phyloP scores from a whole-genome alignment of 2,888 invertebrate genomes.

The Cotesia congregata region DNA sequence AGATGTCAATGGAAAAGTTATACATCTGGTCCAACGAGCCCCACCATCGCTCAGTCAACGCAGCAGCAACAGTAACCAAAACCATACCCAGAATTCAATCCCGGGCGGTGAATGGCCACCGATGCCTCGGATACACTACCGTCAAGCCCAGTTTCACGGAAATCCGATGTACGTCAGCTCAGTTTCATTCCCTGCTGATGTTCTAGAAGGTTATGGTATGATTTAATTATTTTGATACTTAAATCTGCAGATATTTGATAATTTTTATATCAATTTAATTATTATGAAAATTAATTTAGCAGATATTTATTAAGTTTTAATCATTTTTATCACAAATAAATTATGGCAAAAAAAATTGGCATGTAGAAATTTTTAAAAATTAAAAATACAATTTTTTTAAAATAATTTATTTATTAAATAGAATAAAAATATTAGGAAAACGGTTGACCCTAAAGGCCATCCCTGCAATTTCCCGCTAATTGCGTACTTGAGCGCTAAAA shows the following conservation, averaged over 20 bases:
- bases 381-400: no score
- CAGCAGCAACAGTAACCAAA: slow-evolving; percentile 66
- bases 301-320: no score
- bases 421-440: no score
- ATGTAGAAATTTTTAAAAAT: no score
- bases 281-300: no score
- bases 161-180: slow-evolving; percentile 75
- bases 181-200: slow-evolving; percentile 74
- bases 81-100: slow-evolving; percentile 63
- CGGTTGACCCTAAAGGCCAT: no score
- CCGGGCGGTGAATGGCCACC: slow-evolving; percentile 56
- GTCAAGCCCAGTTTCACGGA: slow-evolving; percentile 61
- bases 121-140: slow-evolving; percentile 38
- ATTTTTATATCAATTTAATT: no score
- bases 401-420: no score
- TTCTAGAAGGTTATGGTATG: slow-evolving; percentile 60
- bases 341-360: no score
- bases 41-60: slow-evolving; percentile 77
- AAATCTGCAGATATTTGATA: slow-evolving; percentile 44
- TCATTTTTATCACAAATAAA: no score
- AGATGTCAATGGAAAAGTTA: slow-evolving; percentile 93
- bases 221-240: slow-evolving; percentile 43
- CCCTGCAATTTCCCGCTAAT: no score
- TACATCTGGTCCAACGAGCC: slow-evolving; percentile 91
- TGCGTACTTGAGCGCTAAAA: no score